These are phyloP conservation scores for Psylliodes chrysocephalus DNA, from an alignment of 2,888 invertebrate genomes.

Conservation along the genomic window DNA sequence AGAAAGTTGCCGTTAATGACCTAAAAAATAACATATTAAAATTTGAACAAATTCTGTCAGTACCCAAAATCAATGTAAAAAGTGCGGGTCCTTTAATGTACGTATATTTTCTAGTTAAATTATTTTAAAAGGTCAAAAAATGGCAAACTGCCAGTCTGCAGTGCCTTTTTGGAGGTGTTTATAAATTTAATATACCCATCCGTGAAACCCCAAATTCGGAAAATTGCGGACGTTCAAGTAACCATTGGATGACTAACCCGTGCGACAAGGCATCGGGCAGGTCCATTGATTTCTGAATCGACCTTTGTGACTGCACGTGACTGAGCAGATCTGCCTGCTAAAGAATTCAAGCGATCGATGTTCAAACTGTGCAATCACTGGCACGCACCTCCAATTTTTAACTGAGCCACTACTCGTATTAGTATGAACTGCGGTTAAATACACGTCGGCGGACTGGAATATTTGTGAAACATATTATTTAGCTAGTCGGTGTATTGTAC, in stretches of 20 bases:
- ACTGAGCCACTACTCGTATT: constrained; percentile 43
- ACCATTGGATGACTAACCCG: constrained; percentile 66
- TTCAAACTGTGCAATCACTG: constrained; percentile 73
- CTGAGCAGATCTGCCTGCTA: constrained; percentile 75
- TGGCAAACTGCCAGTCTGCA: constrained; percentile 67
- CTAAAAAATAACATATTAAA: no score
- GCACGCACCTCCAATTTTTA: constrained; percentile 67
- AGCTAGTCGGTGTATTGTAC: no score
- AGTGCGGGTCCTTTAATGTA: no score
- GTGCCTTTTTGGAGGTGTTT: constrained; percentile 71
- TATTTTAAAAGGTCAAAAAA: no score
- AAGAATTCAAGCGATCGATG: constrained; percentile 67
- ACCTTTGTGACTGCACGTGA: constrained; percentile 71
- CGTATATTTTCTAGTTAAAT: no score
- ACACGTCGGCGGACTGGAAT: constrained; percentile 22
- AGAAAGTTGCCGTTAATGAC: no score
- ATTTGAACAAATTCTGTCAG: no score
- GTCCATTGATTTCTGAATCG: constrained; percentile 70
- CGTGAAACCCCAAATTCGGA: constrained; percentile 69
- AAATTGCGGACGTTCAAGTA: constrained; percentile 74
- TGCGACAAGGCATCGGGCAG: constrained; percentile 68
- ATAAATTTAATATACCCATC: constrained; percentile 67
- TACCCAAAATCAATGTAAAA: no score
- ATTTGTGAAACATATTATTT: background rate
- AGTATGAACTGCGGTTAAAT: constrained; percentile 35